Evolutionary conservation across 2,888 invertebrate genomes (phyloP).

Genomic region (Amphipyra berbera): DNA sequence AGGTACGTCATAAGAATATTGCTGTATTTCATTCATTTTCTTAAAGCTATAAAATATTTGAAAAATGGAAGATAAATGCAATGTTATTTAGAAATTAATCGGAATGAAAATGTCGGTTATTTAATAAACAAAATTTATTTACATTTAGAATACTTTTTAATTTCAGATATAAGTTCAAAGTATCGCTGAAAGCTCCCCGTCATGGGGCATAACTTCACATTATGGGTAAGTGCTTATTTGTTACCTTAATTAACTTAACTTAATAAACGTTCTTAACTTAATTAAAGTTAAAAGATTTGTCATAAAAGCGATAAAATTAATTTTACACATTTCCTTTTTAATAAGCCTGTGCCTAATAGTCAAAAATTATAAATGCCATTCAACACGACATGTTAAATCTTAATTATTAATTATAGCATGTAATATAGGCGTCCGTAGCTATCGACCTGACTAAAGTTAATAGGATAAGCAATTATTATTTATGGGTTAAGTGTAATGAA

Average conservation of each 20-base stretch:
- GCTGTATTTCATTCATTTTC: neutral
- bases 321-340: no score
- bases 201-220: constrained; percentile 78
- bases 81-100: neutral
- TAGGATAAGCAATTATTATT: constrained; percentile 42
- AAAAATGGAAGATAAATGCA: neutral
- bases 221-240: constrained; percentile 77
- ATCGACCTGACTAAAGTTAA: constrained; percentile 31
- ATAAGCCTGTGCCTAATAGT: no score
- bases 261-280: neutral
- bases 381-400: neutral
- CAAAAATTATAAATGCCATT: neutral
- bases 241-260: neutral
- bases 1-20: constrained; percentile 48
- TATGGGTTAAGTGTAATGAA: constrained; percentile 38
- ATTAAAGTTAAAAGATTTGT: neutral
- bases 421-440: neutral
- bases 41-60: neutral
- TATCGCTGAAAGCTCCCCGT: constrained; percentile 72
- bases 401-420: constrained; percentile 3
- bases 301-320: no score
- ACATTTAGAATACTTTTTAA: constrained; percentile 15
- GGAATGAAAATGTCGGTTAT: no score
- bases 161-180: constrained; percentile 68
- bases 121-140: no score